A percentile compares a stretch with the other conserved stretches of the same genome.
These are phyloP conservation scores for Gadus chalcogrammus DNA, from an alignment of 2,113 vertebrate species.

Conservation along the genomic window DNA sequence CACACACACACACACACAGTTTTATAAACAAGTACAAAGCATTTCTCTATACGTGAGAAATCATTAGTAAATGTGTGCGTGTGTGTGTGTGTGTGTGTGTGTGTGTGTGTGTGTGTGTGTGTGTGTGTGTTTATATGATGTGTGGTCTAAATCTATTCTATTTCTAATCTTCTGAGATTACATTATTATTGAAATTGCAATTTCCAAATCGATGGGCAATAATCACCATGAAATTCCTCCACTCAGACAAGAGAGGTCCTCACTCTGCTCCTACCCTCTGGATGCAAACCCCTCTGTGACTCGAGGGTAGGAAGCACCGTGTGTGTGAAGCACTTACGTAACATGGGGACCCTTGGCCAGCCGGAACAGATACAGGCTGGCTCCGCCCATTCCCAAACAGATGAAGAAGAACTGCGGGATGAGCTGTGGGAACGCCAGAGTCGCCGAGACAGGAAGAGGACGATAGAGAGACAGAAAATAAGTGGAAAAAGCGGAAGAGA, in stretches of 20 bases:
- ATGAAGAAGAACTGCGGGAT: conserved; percentile 88
- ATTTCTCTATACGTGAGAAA: not conserved
- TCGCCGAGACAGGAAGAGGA: conserved; percentile 3
- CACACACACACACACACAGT: conserved; percentile 9
- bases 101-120: conserved; percentile 5
- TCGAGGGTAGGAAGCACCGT: not conserved
- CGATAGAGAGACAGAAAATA: not conserved
- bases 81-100: not conserved
- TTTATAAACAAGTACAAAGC: too few species aligned
- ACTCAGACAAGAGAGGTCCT: too few species aligned
- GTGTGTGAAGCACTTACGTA: conserved; percentile 64
- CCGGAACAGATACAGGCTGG: conserved; percentile 77
- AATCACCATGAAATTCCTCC: too few species aligned
- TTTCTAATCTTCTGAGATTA: too few species aligned
- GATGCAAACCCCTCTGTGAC: too few species aligned
- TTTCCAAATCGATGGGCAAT: too few species aligned
- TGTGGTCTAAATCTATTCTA: not conserved
- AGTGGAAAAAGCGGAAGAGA: too few species aligned
- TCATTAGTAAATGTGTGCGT: not conserved
- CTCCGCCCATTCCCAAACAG: conserved; percentile 81
- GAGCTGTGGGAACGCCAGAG: conserved; percentile 64
- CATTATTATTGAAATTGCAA: too few species aligned
- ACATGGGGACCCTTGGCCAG: conserved; percentile 81
- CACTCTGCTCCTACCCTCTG: too few species aligned
- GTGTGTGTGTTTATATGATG: not conserved